Conservation (phyloP, 2,113 vertebrate genomes). For the Hippoglossus stenolepis region DNA sequence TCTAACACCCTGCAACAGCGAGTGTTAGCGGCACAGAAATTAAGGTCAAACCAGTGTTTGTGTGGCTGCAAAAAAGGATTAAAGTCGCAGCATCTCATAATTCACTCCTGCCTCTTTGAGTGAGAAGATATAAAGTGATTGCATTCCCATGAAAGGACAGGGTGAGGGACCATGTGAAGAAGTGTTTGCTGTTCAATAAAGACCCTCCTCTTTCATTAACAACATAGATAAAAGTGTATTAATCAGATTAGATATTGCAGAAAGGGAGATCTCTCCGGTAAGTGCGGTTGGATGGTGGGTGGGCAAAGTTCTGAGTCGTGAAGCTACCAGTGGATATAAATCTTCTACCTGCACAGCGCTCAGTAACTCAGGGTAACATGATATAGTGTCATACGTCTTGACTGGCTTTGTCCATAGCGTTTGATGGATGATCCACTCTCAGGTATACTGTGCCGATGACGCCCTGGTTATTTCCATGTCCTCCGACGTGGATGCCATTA, state of each 20-base stretch:
- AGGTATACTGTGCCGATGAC: constrained; percentile 38
- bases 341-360: not conserved
- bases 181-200: constrained; percentile 28
- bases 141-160: not conserved
- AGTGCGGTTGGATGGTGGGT: not conserved
- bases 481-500: constrained; percentile 30
- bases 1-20: constrained; percentile 3
- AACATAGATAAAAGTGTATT: not conserved
- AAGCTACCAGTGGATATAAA: constrained; percentile 2
- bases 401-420: constrained; percentile 18
- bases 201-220: not conserved
- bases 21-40: constrained; percentile 56
- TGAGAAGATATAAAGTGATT: constrained; percentile 36
- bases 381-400: constrained; percentile 14
- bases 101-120: constrained; percentile 45
- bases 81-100: constrained; percentile 62
- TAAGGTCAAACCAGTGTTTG: constrained; percentile 67
- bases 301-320: not conserved
- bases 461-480: constrained; percentile 52
- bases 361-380: constrained; percentile 21
- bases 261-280: not conserved
- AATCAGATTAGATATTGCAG: not conserved
- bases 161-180: not conserved
- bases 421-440: constrained; percentile 57
- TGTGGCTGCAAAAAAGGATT: constrained; percentile 62